Percentiles rank a stretch among this genome's conserved stretches.
These are phyloP conservation scores for Idaea straminata DNA, from an alignment of 2,888 invertebrate genomes.

Conservation along the genomic window DNA sequence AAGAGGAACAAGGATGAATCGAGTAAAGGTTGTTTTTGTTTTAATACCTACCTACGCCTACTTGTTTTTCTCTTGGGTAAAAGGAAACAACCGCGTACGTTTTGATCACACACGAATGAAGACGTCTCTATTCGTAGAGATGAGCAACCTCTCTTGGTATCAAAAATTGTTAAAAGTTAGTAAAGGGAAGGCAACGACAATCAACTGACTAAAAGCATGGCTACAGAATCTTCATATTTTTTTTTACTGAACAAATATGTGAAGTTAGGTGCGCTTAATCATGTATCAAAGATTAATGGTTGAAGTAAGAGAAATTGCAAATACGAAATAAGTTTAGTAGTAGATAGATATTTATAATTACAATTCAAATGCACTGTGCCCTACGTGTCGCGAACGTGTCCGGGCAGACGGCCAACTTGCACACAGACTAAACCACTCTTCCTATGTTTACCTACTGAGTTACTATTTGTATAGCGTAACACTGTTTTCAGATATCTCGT, in stretches of 20 bases:
- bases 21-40: background rate
- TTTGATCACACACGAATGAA: background rate
- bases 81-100: background rate
- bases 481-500: background rate
- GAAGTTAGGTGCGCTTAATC: too few species aligned
- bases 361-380: background rate
- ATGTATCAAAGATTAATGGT: too few species aligned
- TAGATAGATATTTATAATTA: background rate
- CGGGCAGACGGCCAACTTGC: background rate
- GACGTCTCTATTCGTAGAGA: background rate
- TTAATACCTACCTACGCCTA: background rate
- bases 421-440: background rate
- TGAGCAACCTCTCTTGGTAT: too few species aligned
- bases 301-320: too few species aligned
- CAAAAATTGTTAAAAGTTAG: too few species aligned
- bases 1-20: background rate
- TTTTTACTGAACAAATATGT: too few species aligned
- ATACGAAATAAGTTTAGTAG: too few species aligned
- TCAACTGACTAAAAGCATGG: too few species aligned
- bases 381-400: background rate
- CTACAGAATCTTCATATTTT: too few species aligned
- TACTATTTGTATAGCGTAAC: background rate
- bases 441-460: background rate
- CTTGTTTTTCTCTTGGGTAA: background rate
- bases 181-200: too few species aligned